These are phyloP conservation scores for Perca flavescens DNA, from an alignment of 2,113 vertebrate species.

Conservation along the genomic window DNA sequence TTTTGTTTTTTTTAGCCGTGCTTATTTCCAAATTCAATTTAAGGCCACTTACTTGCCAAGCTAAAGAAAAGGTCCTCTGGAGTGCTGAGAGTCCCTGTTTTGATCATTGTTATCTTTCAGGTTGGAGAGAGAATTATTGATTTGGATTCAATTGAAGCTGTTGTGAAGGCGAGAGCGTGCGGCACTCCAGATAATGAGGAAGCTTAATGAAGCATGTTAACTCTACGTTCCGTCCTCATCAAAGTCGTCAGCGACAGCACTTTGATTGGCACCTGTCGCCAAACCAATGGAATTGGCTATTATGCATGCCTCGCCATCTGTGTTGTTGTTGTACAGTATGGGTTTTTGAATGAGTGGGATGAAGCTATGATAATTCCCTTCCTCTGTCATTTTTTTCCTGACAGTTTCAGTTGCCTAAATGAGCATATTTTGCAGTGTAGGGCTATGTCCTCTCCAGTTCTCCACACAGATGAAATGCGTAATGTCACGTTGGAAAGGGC, in stretches of 20 bases:
- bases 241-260: slow-evolving; percentile 50
- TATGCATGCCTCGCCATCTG: slow-evolving; percentile 65
- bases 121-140: slow-evolving; percentile 74
- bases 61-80: slow-evolving; percentile 69
- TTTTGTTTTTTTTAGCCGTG: slow-evolving; percentile 31
- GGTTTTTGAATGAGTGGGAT: slow-evolving; percentile 39
- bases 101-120: slow-evolving; percentile 75
- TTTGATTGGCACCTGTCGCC: slow-evolving; percentile 76
- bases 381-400: slow-evolving; percentile 47
- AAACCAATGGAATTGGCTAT: slow-evolving; percentile 65
- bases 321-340: slow-evolving; percentile 43
- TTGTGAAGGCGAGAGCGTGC: slow-evolving; percentile 56
- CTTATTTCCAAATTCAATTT: slow-evolving; percentile 80
- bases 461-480: slow-evolving; percentile 31
- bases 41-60: slow-evolving; percentile 64
- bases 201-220: slow-evolving; percentile 74
- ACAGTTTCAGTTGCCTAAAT: slow-evolving; percentile 25
- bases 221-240: slow-evolving; percentile 61
- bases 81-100: slow-evolving; percentile 61
- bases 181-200: slow-evolving; percentile 69
- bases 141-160: slow-evolving; percentile 73
- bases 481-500: slow-evolving; percentile 21
- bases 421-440: slow-evolving; percentile 31
- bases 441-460: slow-evolving; percentile 40
- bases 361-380: slow-evolving; percentile 55